Conservation (phyloP, 2,113 vertebrate genomes). For the Bubo bubo region DNA sequence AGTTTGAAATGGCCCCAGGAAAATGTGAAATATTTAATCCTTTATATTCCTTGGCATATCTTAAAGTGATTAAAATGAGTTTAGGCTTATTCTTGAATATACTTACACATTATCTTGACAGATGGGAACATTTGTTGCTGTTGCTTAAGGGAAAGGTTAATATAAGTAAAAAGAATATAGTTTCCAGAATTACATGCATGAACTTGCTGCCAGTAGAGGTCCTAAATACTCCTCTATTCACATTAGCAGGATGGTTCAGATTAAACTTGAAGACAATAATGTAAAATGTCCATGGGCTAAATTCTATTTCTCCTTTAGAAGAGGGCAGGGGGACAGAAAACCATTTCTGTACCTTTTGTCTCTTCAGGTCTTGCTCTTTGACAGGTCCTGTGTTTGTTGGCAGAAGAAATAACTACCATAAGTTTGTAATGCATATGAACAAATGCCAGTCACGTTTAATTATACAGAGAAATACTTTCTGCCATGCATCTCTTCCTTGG, state of each 20-base stretch:
- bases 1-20: background rate
- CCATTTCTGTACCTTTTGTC: background rate
- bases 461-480: background rate
- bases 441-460: background rate
- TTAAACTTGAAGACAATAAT: background rate
- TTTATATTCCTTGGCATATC: slow-evolving; percentile 8
- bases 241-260: background rate
- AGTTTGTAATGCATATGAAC: background rate
- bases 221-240: slow-evolving; percentile 28
- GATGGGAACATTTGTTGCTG: background rate
- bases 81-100: slow-evolving; percentile 12
- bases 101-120: slow-evolving; percentile 1
- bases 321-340: background rate
- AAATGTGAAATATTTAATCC: slow-evolving; percentile 20
- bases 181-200: background rate
- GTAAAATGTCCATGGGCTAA: background rate
- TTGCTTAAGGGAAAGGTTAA: slow-evolving; percentile 52
- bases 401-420: background rate
- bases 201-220: slow-evolving; percentile 56
- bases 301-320: background rate
- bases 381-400: background rate
- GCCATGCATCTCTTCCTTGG: background rate
- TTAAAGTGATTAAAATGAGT: slow-evolving; percentile 45
- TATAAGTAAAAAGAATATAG: background rate
- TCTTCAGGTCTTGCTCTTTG: background rate